A percentile compares a stretch with the other conserved stretches of the same genome.
phyloP scores from a whole-genome alignment of 2,797 vertebrate genomes.

The Menidia menidia region DNA sequence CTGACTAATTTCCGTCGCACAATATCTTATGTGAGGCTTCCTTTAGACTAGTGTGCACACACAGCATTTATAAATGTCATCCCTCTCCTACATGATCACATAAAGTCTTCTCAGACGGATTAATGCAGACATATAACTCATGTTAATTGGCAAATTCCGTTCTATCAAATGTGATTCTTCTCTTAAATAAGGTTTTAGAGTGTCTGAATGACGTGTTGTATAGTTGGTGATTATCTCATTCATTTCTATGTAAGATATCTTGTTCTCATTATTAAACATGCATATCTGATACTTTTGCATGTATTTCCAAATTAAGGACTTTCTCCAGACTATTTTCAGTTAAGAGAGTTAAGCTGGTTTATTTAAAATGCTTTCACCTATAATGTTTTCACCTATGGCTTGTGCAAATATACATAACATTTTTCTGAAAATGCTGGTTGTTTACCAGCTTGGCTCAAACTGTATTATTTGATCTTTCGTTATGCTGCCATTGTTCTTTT shows the following conservation, averaged over 20 bases:
- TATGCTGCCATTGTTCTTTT: slow-evolving; percentile 66
- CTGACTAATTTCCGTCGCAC: slow-evolving; percentile 74
- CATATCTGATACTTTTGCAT: slow-evolving; percentile 16
- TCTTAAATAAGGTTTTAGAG: slow-evolving; percentile 66
- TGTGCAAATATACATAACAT: slow-evolving; percentile 18
- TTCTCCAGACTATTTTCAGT: neutral
- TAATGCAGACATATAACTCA: slow-evolving; percentile 78
- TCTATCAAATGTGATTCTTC: slow-evolving; percentile 70
- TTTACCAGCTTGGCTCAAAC: slow-evolving; percentile 48
- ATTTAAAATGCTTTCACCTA: neutral
- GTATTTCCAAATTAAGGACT: neutral
- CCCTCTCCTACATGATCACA: slow-evolving; percentile 76
- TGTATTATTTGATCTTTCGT: slow-evolving; percentile 54
- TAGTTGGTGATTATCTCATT: slow-evolving; percentile 40
- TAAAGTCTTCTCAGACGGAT: slow-evolving; percentile 74
- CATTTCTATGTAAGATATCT: slow-evolving; percentile 50
- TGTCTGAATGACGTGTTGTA: slow-evolving; percentile 46
- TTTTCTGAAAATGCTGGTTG: slow-evolving; percentile 44
- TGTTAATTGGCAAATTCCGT: slow-evolving; percentile 77
- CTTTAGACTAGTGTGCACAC: slow-evolving; percentile 79
- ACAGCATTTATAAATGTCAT: slow-evolving; percentile 85
- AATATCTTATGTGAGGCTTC: slow-evolving; percentile 69
- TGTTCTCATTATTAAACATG: slow-evolving; percentile 40
- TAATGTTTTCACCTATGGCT: neutral
- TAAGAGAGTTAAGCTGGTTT: neutral